Conservation (phyloP, 2,888 invertebrate genomes). For the Nemapogon koenigi region DNA sequence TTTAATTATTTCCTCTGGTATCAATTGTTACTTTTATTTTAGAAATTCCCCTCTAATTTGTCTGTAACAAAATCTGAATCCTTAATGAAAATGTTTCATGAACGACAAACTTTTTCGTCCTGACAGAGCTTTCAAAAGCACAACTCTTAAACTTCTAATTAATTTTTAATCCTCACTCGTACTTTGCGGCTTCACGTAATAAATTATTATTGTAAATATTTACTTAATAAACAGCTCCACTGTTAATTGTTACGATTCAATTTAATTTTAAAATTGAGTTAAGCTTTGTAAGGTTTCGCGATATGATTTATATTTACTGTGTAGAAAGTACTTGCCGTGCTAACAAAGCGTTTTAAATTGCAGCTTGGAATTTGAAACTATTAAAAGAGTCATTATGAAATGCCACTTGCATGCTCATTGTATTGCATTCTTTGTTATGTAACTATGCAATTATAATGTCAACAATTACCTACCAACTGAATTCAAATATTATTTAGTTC, state of each 20-base stretch:
- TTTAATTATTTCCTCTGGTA: too few relatives aligned
- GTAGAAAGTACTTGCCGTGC: too few relatives aligned
- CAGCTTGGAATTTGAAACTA: slow-evolving; percentile 5
- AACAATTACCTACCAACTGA: too few relatives aligned
- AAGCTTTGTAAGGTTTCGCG: not conserved
- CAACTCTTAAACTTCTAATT: slow-evolving; percentile 43
- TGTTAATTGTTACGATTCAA: not conserved
- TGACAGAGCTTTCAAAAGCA: slow-evolving; percentile 27
- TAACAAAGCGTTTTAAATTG: not conserved
- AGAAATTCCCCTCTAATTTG: slow-evolving; percentile 8
- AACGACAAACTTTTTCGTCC: slow-evolving; percentile 29
- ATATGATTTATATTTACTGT: too few relatives aligned
- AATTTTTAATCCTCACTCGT: slow-evolving; percentile 51
- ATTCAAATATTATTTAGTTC: too few relatives aligned
- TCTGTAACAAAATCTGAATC: slow-evolving; percentile 14
- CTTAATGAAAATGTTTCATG: slow-evolving; percentile 21
- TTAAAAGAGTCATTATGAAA: slow-evolving; percentile 9
- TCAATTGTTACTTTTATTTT: slow-evolving; percentile 4
- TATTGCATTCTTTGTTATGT: not conserved
- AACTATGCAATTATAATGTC: not conserved
- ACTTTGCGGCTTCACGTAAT: slow-evolving; percentile 44
- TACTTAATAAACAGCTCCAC: not conserved
- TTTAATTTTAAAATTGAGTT: not conserved
- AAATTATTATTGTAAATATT: slow-evolving; percentile 26
- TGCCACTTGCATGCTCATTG: slow-evolving; percentile 1